Evolutionary conservation across 2,113 vertebrate genomes (phyloP).

Genomic region (Ictalurus punctatus): DNA sequence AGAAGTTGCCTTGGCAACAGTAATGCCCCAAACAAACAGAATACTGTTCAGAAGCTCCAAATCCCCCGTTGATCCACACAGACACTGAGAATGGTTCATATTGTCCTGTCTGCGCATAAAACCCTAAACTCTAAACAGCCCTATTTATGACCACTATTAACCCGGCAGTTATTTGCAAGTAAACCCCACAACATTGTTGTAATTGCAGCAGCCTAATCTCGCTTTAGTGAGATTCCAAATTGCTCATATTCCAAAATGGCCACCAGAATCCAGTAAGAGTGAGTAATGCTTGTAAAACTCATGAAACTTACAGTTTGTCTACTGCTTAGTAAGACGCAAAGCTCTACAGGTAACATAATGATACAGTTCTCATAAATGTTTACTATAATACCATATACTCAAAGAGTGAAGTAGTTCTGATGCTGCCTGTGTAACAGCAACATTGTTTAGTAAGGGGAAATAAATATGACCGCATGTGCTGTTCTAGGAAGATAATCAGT

Average conservation of each 20-base stretch:
- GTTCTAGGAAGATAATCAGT: neutral
- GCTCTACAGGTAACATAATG: neutral
- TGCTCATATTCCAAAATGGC: constrained; percentile 20
- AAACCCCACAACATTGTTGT: constrained; percentile 32
- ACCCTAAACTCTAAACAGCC: constrained; percentile 7
- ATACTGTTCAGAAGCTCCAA: neutral
- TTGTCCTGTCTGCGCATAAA: neutral
- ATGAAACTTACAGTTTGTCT: neutral
- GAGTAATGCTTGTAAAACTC: constrained; percentile 38
- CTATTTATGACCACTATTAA: constrained; percentile 27
- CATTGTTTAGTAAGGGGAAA: neutral
- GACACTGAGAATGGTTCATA: constrained; percentile 8
- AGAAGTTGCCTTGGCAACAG: constrained; percentile 32
- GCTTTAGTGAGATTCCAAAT: constrained; percentile 27
- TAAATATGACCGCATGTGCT: neutral
- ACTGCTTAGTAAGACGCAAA: neutral
- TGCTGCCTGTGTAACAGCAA: neutral
- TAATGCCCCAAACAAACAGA: constrained; percentile 36
- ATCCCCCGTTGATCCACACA: neutral
- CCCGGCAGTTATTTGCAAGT: constrained; percentile 8
- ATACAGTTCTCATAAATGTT: neutral
- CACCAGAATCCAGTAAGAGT: neutral
- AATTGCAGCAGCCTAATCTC: constrained; percentile 44
- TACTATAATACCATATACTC: neutral
- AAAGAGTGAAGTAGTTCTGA: neutral